Percentiles rank a stretch among this genome's conserved stretches.
These are phyloP conservation scores for Atherinosoma microstoma DNA, from an alignment of 2,797 vertebrate species.

Conservation along the genomic window DNA sequence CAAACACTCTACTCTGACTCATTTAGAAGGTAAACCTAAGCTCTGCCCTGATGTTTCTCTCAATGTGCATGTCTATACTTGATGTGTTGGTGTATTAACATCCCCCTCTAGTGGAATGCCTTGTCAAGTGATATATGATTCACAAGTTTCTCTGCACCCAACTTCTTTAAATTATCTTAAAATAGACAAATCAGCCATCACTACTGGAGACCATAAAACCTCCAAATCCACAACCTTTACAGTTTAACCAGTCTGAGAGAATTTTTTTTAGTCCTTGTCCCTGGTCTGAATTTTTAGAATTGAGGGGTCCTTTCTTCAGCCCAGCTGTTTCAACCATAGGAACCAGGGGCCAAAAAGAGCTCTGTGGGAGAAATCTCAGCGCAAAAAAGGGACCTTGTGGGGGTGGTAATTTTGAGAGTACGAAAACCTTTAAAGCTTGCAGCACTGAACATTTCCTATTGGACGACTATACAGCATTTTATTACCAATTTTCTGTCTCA, in stretches of 20 bases:
- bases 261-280: too few relatives aligned
- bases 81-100: constrained; percentile 23
- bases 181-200: background rate
- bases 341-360: background rate
- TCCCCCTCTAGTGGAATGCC: constrained; percentile 68
- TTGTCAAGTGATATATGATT: constrained; percentile 1
- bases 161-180: background rate
- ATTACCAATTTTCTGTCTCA: too few relatives aligned
- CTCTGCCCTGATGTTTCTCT: constrained; percentile 13
- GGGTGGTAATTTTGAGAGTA: background rate
- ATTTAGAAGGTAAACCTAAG: constrained; percentile 39
- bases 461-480: too few relatives aligned
- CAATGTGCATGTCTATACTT: background rate
- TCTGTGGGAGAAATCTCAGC: background rate
- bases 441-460: background rate
- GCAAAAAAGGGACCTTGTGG: background rate
- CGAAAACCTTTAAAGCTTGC: background rate
- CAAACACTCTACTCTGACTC: constrained; percentile 12
- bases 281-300: too few relatives aligned
- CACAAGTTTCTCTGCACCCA: background rate
- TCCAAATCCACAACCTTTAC: too few relatives aligned
- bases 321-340: too few relatives aligned
- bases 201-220: too few relatives aligned
- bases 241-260: too few relatives aligned
- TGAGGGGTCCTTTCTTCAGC: too few relatives aligned